phyloP scores from a whole-genome alignment of 1,140 invertebrate species.

The Meteorus sp. region DNA sequence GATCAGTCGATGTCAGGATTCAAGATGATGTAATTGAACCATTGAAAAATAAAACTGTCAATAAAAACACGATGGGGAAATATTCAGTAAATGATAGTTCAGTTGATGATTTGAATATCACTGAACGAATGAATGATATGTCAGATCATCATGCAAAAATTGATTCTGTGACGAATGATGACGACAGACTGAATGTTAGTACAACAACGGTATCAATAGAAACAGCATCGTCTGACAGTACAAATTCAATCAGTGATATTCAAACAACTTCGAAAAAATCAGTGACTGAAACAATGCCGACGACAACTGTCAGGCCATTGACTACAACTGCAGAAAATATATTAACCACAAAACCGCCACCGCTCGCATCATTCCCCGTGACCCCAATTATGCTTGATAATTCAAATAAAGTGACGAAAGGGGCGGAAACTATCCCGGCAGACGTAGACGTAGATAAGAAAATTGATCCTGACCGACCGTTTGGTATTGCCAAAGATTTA shows the following conservation, averaged over 20 bases:
- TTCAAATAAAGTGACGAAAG: constrained; percentile 5
- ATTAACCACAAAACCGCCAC: constrained; percentile 4
- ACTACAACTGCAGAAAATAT: constrained; percentile 7
- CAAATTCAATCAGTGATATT: not conserved
- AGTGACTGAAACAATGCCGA: constrained; percentile 11
- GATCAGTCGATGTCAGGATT: constrained; percentile 2
- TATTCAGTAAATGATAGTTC: not conserved
- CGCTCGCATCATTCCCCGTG: constrained; percentile 36
- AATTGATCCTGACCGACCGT: constrained; percentile 26
- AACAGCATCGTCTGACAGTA: not conserved
- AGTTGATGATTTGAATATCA: not conserved
- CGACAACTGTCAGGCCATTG: constrained; percentile 14
- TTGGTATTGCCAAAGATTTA: constrained; percentile 33
- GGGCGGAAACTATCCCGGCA: not conserved
- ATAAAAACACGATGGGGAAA: constrained; percentile 13
- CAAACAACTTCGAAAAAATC: constrained; percentile 24
- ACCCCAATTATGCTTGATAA: constrained; percentile 40
- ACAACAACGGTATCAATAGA: constrained; percentile 5
- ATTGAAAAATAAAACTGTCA: constrained; percentile 5
- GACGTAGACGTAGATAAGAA: not conserved
- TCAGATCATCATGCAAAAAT: not conserved
- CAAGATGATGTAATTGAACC: constrained; percentile 12
- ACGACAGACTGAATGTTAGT: constrained; percentile 1
- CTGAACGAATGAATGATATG: not conserved
- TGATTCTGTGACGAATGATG: not conserved